A percentile compares a stretch with the other conserved stretches of the same genome.
Conservation (phyloP, 2,113 vertebrate species). For the Epinephelus lanceolatus region DNA sequence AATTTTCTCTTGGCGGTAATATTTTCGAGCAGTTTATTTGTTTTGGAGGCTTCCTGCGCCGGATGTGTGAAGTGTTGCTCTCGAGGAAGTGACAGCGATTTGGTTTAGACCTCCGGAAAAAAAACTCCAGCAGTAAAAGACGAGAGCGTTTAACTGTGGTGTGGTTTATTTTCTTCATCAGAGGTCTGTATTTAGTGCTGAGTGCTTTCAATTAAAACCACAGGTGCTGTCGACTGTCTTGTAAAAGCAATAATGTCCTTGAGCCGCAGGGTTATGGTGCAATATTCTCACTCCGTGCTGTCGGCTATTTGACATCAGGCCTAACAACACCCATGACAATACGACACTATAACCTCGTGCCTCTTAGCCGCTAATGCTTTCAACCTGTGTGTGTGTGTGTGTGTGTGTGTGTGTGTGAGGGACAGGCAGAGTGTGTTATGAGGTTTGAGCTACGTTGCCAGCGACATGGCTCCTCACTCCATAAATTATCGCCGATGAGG, state of each 20-base stretch:
- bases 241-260: constrained; percentile 60
- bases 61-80: not conserved
- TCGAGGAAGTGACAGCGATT: not conserved
- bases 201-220: constrained; percentile 63
- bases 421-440: not conserved
- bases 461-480: constrained; percentile 54
- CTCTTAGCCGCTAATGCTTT: constrained; percentile 11
- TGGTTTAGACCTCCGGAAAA: not conserved
- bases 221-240: constrained; percentile 44
- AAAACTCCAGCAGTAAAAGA: not conserved
- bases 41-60: constrained; percentile 8
- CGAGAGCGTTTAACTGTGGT: not conserved
- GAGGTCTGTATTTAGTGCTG: constrained; percentile 23
- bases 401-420: constrained; percentile 16
- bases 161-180: constrained; percentile 19
- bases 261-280: constrained; percentile 36
- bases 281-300: constrained; percentile 39
- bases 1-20: not conserved
- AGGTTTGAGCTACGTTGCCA: constrained; percentile 33
- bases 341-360: constrained; percentile 39
- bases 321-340: constrained; percentile 61
- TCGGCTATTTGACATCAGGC: constrained; percentile 49
- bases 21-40: constrained; percentile 1
- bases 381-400: constrained; percentile 31
- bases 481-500: constrained; percentile 70